Evolutionary conservation across 1,140 invertebrate species (phyloP), one percentile per base, ranked within the genome.

Genomic region (Conus ventricosus): DNA sequence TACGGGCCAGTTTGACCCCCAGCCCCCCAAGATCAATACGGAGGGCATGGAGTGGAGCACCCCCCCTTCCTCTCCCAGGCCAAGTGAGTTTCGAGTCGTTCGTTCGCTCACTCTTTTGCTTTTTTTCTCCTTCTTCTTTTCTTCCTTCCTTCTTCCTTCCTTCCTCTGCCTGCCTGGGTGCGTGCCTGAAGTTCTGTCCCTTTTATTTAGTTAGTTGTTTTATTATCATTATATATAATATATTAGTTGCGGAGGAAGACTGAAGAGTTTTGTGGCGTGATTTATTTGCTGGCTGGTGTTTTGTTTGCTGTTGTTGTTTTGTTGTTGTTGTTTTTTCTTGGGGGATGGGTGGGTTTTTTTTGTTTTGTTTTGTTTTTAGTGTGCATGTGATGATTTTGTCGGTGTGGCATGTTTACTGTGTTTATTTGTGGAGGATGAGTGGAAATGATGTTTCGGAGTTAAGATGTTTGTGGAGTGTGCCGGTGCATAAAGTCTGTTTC

Each of bases 1-100:
- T 94, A 25, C 93, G 92, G 91, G 95, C 55, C 88, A 89, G 17
- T 95, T 95, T 93, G 93, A 95, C 23, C 89, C 90, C n/a, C 88
- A 90, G 87, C 90, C 91, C 4, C 91, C 92, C 6, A 94, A 94
- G 89, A 87, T 94, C 51, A 95, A 95, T 86, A 93, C 93, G 80
- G 94, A 94, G 54, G 94, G 94, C 23, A 93, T 95, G 55, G 94
- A 95, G 93, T 95, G 25, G 95, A 95, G 88, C 94, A 95, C 88
- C 94, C 95, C n/a, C 95, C 95, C 53, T 95, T 95, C 89, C 90
- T 94, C 89, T 93, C 93, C 86, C 95, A 95, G 89, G 91, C 94
- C 80, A 95, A 94, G 94, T 95, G 76, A 20, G 11, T n/a, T 81
- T 54, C n/a, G 11, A 5, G 0, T n/a, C 39, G n/a, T 23, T n/a